Evolutionary conservation across 2,888 invertebrate genomes (phyloP).

Genomic region (Leucozona laternaria): DNA sequence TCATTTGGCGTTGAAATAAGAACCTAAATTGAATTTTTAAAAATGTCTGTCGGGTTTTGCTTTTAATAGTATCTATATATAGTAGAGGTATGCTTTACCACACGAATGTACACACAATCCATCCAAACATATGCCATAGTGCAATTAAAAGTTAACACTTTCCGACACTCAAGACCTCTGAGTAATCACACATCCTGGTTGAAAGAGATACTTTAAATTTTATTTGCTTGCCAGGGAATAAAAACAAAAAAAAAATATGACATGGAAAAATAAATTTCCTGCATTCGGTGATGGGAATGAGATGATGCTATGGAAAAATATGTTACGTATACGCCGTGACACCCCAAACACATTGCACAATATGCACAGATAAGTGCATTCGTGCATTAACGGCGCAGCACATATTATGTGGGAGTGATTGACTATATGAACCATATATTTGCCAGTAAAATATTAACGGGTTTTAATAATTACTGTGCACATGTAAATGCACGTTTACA

Average conservation of each 20-base stretch:
- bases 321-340: slow-evolving; percentile 38
- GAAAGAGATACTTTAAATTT: slow-evolving; percentile 52
- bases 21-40: slow-evolving; percentile 44
- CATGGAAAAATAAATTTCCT: slow-evolving; percentile 9
- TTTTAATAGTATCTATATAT: not conserved
- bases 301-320: slow-evolving; percentile 2
- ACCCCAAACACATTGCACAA: not conserved
- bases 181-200: slow-evolving; percentile 54
- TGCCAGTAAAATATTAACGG: slow-evolving; percentile 47
- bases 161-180: slow-evolving; percentile 32
- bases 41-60: not conserved
- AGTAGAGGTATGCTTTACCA: slow-evolving; percentile 13
- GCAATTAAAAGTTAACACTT: slow-evolving; percentile 64
- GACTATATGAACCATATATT: slow-evolving; percentile 2
- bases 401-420: not conserved
- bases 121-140: not conserved
- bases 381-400: not conserved
- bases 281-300: not conserved
- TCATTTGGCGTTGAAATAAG: slow-evolving; percentile 27
- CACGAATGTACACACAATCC: slow-evolving; percentile 2
- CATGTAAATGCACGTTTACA: slow-evolving; percentile 26
- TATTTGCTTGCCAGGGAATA: slow-evolving; percentile 32
- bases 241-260: slow-evolving; percentile 4
- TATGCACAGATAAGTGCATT: slow-evolving; percentile 26
- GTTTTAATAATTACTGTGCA: slow-evolving; percentile 44